Evolutionary conservation across 2,888 invertebrate genomes (phyloP).

Genomic region (Siphonodentalium dalli): DNA sequence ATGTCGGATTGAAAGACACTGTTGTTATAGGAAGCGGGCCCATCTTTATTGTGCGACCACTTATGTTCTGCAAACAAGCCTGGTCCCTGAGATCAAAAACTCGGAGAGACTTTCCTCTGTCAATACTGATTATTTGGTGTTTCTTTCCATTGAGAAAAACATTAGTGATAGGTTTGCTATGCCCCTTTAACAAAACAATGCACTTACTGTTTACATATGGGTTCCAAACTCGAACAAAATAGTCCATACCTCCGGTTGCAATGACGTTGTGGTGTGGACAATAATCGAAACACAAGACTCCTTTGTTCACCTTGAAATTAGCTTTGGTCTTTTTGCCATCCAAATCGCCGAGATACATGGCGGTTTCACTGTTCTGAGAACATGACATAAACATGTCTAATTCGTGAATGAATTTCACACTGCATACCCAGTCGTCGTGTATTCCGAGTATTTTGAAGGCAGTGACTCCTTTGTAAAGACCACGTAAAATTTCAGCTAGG

Average conservation of each 20-base stretch:
- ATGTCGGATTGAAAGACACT: slow-evolving; percentile 36
- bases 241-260: slow-evolving; percentile 76
- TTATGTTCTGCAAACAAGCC: slow-evolving; percentile 73
- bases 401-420: slow-evolving; percentile 74
- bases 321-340: slow-evolving; percentile 67
- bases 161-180: slow-evolving; percentile 69
- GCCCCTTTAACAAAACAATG: slow-evolving; percentile 71
- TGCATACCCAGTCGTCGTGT: slow-evolving; percentile 76
- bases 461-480: slow-evolving; percentile 69
- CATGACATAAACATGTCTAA: slow-evolving; percentile 77
- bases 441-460: slow-evolving; percentile 65
- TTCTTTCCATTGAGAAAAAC: slow-evolving; percentile 75
- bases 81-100: slow-evolving; percentile 78
- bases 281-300: slow-evolving; percentile 63
- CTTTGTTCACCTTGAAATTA: slow-evolving; percentile 70
- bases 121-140: slow-evolving; percentile 76
- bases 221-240: slow-evolving; percentile 80
- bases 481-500: slow-evolving; percentile 37
- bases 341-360: slow-evolving; percentile 73
- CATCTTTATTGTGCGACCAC: slow-evolving; percentile 39
- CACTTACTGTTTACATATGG: slow-evolving; percentile 77
- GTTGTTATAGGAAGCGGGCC: slow-evolving; percentile 38
- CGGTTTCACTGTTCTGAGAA: slow-evolving; percentile 70
- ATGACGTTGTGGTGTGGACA: slow-evolving; percentile 51
- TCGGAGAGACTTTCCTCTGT: slow-evolving; percentile 77